Conservation (phyloP, 2,888 invertebrate genomes). For the Busseola fusca region DNA sequence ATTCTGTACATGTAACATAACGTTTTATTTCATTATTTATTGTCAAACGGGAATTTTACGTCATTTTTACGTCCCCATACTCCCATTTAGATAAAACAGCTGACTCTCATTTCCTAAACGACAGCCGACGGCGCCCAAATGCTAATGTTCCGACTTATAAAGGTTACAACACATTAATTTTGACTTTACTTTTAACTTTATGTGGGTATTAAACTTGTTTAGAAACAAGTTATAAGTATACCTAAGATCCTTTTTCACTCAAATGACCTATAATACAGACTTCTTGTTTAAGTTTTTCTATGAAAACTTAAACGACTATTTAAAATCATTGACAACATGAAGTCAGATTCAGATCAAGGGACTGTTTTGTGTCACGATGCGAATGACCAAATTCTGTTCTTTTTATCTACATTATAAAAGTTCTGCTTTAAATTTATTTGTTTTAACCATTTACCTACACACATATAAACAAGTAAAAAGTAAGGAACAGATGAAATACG, state of each 20-base stretch:
- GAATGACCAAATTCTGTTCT: background rate
- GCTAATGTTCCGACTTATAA: slow-evolving; percentile 46
- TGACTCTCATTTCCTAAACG: slow-evolving; percentile 81
- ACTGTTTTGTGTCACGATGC: background rate
- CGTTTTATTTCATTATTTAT: slow-evolving; percentile 82
- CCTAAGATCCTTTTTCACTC: background rate
- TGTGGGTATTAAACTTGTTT: background rate
- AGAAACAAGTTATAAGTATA: background rate
- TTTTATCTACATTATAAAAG: background rate
- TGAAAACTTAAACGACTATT: background rate
- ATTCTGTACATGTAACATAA: slow-evolving; percentile 62
- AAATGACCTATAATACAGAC: background rate
- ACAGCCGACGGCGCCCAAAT: slow-evolving; percentile 59
- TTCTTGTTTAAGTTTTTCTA: background rate
- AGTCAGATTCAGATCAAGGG: background rate
- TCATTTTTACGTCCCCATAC: slow-evolving; percentile 81
- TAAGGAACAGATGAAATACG: too few relatives aligned
- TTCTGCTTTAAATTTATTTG: background rate
- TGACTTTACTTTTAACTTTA: slow-evolving; percentile 17
- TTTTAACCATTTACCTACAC: too few relatives aligned
- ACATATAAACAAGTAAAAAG: too few relatives aligned
- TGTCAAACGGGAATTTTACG: slow-evolving; percentile 76
- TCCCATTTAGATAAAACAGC: slow-evolving; percentile 84
- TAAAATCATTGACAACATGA: background rate
- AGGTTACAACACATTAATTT: slow-evolving; percentile 34